These are phyloP conservation scores for Brenthis ino DNA, from an alignment of 2,888 invertebrate species.

Conservation along the genomic window DNA sequence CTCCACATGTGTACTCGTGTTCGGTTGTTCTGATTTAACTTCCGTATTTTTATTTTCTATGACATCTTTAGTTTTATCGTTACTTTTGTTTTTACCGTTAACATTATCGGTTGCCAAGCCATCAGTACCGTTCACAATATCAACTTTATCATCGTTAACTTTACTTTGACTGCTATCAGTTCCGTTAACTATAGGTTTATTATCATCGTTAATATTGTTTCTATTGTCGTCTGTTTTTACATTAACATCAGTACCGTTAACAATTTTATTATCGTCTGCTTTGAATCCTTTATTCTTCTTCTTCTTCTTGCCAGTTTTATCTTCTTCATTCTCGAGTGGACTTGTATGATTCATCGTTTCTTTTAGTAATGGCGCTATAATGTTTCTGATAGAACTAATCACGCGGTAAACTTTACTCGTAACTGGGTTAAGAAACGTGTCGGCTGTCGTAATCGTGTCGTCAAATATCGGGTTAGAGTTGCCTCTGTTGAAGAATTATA, in stretches of 20 bases:
- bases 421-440: slow-evolving; percentile 42
- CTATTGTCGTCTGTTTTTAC: slow-evolving; percentile 10
- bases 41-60: slow-evolving; percentile 17
- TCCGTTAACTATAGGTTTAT: background rate
- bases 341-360: background rate
- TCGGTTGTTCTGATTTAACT: slow-evolving; percentile 15
- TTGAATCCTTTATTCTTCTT: slow-evolving; percentile 37
- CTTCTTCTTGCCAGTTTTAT: slow-evolving; percentile 38
- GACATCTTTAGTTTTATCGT: slow-evolving; percentile 36
- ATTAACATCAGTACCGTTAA: slow-evolving; percentile 12
- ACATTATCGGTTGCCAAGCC: background rate
- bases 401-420: slow-evolving; percentile 58
- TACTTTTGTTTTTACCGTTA: slow-evolving; percentile 44
- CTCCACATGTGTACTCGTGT: slow-evolving; percentile 19
- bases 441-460: slow-evolving; percentile 42
- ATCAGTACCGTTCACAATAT: background rate
- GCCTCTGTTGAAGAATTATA: slow-evolving; percentile 46
- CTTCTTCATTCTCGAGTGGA: slow-evolving; percentile 33
- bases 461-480: slow-evolving; percentile 47
- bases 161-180: background rate
- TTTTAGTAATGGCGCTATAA: slow-evolving; percentile 48
- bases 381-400: slow-evolving; percentile 52
- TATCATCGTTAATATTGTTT: slow-evolving; percentile 4
- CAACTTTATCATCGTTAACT: background rate
- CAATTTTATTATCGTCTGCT: slow-evolving; percentile 21